These are phyloP conservation scores for Hirudo medicinalis DNA, from an alignment of 1,140 invertebrate genomes.

Conservation along the genomic window DNA sequence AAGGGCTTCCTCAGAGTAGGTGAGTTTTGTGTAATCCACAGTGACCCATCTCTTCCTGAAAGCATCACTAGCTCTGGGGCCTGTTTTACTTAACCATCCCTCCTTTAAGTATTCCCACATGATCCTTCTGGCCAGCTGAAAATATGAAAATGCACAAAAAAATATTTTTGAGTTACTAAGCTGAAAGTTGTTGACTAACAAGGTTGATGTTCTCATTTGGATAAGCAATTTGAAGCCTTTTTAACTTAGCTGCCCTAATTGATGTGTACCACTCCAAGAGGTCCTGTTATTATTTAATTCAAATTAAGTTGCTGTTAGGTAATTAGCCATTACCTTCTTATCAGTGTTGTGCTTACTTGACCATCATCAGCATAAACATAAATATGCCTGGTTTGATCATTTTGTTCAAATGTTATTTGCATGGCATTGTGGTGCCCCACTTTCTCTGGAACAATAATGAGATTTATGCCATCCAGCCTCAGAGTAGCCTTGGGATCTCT, in stretches of 20 bases:
- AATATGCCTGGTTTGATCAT: conserved; percentile 18
- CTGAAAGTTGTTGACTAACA: too few species aligned
- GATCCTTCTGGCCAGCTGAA: conserved; percentile 52
- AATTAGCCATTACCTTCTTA: too few species aligned
- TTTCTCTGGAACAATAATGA: conserved; percentile 69
- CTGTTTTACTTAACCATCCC: conserved; percentile 75
- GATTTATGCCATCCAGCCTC: conserved; percentile 66
- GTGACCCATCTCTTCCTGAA: conserved; percentile 77
- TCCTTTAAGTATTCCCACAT: conserved; percentile 67
- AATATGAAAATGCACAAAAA: conserved; percentile 4
- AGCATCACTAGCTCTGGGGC: conserved; percentile 60
- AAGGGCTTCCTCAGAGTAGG: conserved; percentile 74
- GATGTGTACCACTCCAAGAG: conserved; percentile 78
- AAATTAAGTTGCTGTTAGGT: background rate
- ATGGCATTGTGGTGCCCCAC: conserved; percentile 38
- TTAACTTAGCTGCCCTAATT: conserved; percentile 67
- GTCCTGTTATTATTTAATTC: conserved; percentile 30
- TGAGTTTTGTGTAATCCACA: conserved; percentile 70
- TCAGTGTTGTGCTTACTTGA: too few species aligned
- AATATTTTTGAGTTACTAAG: conserved; percentile 15
- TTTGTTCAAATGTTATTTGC: conserved; percentile 22
- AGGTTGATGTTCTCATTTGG: conserved; percentile 42
- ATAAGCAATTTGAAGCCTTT: conserved; percentile 66
- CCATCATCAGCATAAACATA: conserved; percentile 19
- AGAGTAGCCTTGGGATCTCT: conserved; percentile 69